phyloP scores from a whole-genome alignment of 2,797 vertebrate species.

The Parambassis ranga region DNA sequence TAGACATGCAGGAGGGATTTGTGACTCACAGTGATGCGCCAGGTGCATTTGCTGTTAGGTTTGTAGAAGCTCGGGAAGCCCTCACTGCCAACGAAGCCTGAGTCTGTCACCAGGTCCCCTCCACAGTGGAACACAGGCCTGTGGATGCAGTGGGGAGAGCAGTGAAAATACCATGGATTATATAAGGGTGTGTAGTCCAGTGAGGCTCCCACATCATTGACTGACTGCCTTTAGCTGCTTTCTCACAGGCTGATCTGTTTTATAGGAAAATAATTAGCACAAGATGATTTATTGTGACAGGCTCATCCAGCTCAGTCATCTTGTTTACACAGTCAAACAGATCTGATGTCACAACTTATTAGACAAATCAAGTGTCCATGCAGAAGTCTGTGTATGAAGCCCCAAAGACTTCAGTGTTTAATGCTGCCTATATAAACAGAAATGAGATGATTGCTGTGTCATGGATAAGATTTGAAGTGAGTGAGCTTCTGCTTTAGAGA shows the following conservation, averaged over 20 bases:
- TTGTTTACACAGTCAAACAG: too few relatives aligned
- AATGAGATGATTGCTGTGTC: too few relatives aligned
- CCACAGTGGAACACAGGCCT: slow-evolving; percentile 90
- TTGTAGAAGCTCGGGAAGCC: slow-evolving; percentile 88
- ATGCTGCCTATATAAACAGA: too few relatives aligned
- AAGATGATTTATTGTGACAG: neutral
- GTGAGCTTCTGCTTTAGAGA: neutral
- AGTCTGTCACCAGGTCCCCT: slow-evolving; percentile 82
- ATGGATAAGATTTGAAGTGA: too few relatives aligned
- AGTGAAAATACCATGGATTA: neutral
- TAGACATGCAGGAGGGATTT: neutral
- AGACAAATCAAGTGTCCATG: too few relatives aligned
- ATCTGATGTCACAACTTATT: too few relatives aligned
- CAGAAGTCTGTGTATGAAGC: neutral
- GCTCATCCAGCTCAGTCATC: neutral
- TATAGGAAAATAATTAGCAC: neutral
- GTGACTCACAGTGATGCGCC: slow-evolving; percentile 88
- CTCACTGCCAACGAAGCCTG: slow-evolving; percentile 89
- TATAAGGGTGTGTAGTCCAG: neutral
- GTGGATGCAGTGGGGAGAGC: slow-evolving; percentile 10
- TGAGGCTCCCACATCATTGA: neutral
- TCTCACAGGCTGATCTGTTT: neutral
- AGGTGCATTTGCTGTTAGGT: slow-evolving; percentile 86
- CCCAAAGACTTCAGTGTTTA: neutral
- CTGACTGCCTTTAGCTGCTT: neutral